phyloP scores from a whole-genome alignment of 2,113 vertebrate genomes.

The Anser cygnoides region DNA sequence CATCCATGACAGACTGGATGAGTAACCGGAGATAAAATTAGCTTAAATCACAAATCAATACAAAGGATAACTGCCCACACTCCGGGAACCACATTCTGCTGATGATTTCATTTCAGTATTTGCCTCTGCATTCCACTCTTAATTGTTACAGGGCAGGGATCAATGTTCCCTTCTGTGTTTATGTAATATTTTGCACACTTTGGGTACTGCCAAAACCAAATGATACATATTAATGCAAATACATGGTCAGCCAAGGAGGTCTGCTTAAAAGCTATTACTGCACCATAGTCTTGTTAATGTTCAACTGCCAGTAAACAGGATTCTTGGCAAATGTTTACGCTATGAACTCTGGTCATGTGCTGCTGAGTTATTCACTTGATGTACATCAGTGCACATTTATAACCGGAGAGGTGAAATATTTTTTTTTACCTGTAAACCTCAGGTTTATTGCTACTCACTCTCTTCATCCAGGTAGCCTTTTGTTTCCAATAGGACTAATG shows the following conservation, averaged over 20 bases:
- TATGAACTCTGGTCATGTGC: background rate
- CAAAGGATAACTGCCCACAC: background rate
- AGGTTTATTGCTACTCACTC: background rate
- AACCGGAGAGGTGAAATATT: background rate
- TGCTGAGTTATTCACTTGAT: conserved; percentile 14
- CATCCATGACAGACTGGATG: background rate
- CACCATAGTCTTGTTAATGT: conserved; percentile 1
- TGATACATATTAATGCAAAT: background rate
- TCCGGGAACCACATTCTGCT: conserved; percentile 3
- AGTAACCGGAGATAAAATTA: conserved; percentile 19
- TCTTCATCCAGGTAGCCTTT: background rate
- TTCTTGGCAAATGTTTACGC: conserved; percentile 7
- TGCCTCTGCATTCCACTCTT: conserved; percentile 9
- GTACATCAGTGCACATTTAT: background rate
- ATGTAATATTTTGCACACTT: background rate
- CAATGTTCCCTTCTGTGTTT: background rate
- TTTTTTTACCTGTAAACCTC: background rate
- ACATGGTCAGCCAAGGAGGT: background rate
- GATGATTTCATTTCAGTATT: background rate
- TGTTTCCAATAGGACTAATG: background rate
- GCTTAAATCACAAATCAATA: background rate
- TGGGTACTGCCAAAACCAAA: conserved; percentile 15
- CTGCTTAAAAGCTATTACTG: conserved; percentile 14
- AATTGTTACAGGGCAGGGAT: background rate
- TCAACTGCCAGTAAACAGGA: conserved; percentile 6